phyloP scores from a whole-genome alignment of 2,797 vertebrate genomes.

The Rhinatrema bivittatum region DNA sequence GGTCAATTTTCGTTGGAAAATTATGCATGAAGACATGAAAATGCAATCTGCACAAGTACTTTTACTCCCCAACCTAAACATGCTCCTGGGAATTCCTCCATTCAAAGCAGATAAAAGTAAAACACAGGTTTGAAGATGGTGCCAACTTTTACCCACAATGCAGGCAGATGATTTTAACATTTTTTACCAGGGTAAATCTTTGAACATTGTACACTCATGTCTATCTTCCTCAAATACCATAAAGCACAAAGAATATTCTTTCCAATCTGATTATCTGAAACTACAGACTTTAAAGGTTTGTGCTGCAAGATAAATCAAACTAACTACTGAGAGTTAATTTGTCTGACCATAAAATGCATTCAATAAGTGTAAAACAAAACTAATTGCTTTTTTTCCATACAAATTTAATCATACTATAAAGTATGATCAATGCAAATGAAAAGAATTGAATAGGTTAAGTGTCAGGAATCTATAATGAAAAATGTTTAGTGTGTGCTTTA shows the following conservation, averaged over 20 bases:
- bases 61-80: too few relatives aligned
- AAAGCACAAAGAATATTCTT: conserved; percentile 21
- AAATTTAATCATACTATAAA: conserved; percentile 69
- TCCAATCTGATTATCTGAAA: conserved; percentile 16
- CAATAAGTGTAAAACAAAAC: conserved; percentile 67
- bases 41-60: too few relatives aligned
- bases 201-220: too few relatives aligned
- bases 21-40: too few relatives aligned
- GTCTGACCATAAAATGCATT: conserved; percentile 61
- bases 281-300: conserved; percentile 26
- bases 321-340: conserved; percentile 59
- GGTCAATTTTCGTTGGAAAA: too few relatives aligned
- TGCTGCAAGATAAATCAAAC: conserved; percentile 49
- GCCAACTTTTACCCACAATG: too few relatives aligned
- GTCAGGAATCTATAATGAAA: conserved; percentile 44
- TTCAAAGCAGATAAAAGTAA: too few relatives aligned
- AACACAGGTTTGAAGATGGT: too few relatives aligned
- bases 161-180: too few relatives aligned
- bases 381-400: conserved; percentile 63
- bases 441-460: conserved; percentile 46
- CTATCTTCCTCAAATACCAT: too few relatives aligned
- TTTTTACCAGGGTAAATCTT: too few relatives aligned
- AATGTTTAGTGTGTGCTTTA: conserved; percentile 9
- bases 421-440: conserved; percentile 64
- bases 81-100: too few relatives aligned